Evolutionary conservation across 2,797 vertebrate genomes (phyloP), one percentile per base, ranked within the genome.

Genomic region (Eulemur rubriventer): DNA sequence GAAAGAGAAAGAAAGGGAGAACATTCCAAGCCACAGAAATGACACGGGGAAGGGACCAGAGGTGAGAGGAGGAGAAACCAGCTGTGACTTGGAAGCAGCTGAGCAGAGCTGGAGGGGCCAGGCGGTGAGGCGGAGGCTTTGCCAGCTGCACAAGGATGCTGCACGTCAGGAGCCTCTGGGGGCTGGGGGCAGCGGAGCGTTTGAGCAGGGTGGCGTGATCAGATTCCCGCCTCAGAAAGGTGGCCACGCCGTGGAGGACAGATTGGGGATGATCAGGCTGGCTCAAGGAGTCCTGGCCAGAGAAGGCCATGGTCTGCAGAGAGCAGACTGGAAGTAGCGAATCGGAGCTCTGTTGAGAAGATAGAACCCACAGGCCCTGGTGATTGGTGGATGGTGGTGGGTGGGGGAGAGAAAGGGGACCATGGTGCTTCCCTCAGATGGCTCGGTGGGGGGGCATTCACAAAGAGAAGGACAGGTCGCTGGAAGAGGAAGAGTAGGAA

Each of bases 1-100:
- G 79, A 65, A 85, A 80, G 82, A 89, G 46, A 57, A 11, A 81
- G 43, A 67, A 80, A 65, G 48, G 79, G 26, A 94, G 46, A 73
- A n/a, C 7, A n/a, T 84, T 76, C 70, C 28, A 38, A 43, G 59
- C 65, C 73, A 69, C 52, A 84, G 65, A 83, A 75, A 24, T 33
- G 41, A 28, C 24, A 38, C 0, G 0, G 55, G 63, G 16, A 46
- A 63, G 84, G 73, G 48, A 24, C 46, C 55, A 72, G 72, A 18
- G 38, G 35, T 73, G 43, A 87, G 65, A 86, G 20, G 65, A 88
- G 35, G 17, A 76, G 35, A 72, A 35, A 14, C 35, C 2, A 7
- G 2, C 18, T 43, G 18, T 91, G 91, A 59, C 50, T 5, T 3
- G 63, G 78, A 79, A 46, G 57, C n/a, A 12, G 93, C 46, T 33